phyloP scores from a whole-genome alignment of 2,113 vertebrate genomes.

The Corythoichthys intestinalis region DNA sequence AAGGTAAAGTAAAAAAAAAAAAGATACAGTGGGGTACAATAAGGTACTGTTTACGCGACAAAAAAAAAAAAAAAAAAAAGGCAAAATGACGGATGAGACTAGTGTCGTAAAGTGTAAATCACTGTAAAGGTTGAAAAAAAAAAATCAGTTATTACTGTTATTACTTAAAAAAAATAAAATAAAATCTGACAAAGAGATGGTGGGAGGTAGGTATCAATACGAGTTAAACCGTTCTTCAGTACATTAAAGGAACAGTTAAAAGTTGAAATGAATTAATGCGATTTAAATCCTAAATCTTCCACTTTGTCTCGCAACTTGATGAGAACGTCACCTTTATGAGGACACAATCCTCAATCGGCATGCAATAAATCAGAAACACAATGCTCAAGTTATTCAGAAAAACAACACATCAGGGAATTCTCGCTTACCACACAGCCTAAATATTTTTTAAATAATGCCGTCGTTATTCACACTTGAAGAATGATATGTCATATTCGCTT shows the following conservation, averaged over 20 bases:
- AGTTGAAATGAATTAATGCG: no score
- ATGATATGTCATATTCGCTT: conserved; percentile 12
- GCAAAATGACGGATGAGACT: no score
- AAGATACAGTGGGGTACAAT: no score
- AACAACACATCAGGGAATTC: conserved; percentile 20
- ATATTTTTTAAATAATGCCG: conserved; percentile 19
- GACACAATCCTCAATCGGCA: conserved; percentile 9
- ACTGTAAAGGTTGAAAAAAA: not conserved
- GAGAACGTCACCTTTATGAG: conserved; percentile 3
- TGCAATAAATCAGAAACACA: conserved; percentile 13
- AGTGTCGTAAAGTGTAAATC: no score
- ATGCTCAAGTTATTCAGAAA: conserved; percentile 7
- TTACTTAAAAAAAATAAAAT: not conserved
- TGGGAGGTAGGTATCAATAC: not conserved
- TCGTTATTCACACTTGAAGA: conserved; percentile 1
- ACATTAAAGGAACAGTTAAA: not conserved
- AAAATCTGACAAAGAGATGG: not conserved
- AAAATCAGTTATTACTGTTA: not conserved
- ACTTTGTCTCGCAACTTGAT: not conserved
- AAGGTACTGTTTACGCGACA: no score
- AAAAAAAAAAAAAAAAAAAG: no score
- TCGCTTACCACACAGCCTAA: conserved; percentile 6
- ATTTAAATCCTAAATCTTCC: conserved; percentile 12
- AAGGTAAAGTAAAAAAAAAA: no score
- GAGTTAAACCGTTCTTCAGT: not conserved